Percentiles rank a stretch among this genome's conserved stretches.
Evolutionary conservation across 2,113 vertebrate genomes (phyloP).

Genomic region (Setophaga kirtlandii): DNA sequence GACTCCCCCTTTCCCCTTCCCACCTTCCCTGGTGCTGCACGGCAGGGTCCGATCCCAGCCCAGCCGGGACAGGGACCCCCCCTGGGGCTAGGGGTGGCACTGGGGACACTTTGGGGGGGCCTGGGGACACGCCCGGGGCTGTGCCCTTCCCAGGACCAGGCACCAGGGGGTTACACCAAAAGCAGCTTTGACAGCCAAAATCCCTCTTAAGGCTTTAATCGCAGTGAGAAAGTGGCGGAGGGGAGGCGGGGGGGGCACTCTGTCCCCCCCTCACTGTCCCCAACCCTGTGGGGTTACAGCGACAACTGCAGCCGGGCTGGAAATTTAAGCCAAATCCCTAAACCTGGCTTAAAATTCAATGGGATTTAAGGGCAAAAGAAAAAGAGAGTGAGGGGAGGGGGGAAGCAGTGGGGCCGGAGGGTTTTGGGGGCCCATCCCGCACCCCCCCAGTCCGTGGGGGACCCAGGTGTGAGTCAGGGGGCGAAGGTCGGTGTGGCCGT

Average conservation of each 20-base stretch:
- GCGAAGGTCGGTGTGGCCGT: background rate
- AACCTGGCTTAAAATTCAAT: background rate
- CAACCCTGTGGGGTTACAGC: background rate
- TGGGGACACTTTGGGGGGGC: background rate
- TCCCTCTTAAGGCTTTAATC: background rate
- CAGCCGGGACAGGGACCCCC: background rate
- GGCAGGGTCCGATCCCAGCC: background rate
- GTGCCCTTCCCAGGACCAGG: background rate
- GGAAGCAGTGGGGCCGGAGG: background rate
- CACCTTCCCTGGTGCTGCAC: background rate
- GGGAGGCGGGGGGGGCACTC: no score
- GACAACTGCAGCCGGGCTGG: background rate
- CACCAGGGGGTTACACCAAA: background rate
- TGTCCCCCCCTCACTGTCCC: background rate
- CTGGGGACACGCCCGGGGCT: background rate
- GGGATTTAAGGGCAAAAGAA: background rate
- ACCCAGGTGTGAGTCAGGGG: background rate
- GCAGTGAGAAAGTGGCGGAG: background rate
- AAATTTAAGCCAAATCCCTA: background rate
- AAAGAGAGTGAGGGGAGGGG: no score
- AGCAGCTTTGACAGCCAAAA: background rate
- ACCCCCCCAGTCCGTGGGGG: background rate
- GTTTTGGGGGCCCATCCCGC: background rate
- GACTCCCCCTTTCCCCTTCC: background rate
- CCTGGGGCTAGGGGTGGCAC: background rate